These are phyloP conservation scores for Cossypha polioptera DNA, from an alignment of 2,797 vertebrate genomes.

Conservation along the genomic window DNA sequence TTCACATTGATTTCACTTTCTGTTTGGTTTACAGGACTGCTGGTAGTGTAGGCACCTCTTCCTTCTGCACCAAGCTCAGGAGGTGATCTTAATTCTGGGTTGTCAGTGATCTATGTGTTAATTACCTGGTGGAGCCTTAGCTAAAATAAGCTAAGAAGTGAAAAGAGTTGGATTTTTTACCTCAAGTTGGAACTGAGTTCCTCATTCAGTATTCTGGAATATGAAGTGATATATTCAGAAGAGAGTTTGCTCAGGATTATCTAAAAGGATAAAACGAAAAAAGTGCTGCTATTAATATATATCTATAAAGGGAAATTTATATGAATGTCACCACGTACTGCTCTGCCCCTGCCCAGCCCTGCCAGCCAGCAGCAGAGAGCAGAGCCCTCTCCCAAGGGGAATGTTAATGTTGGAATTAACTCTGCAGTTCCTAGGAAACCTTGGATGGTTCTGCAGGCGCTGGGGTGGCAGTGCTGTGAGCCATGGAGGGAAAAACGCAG, in stretches of 20 bases:
- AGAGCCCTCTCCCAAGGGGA: not conserved
- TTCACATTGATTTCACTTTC: slow-evolving; percentile 34
- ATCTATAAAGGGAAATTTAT: not conserved
- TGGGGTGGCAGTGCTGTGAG: not conserved
- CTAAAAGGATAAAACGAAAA: not conserved
- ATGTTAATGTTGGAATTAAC: not conserved
- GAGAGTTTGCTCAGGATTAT: not conserved
- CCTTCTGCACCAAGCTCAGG: not conserved
- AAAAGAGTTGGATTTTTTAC: not conserved
- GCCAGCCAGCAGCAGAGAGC: not conserved
- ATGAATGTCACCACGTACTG: not conserved
- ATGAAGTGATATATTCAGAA: not conserved
- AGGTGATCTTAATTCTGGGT: not conserved
- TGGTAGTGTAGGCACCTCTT: not conserved
- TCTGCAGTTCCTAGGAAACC: not conserved
- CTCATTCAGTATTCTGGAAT: not conserved
- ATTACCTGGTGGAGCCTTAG: not conserved
- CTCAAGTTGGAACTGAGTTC: not conserved
- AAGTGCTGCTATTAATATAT: not conserved
- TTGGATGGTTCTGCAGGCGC: not conserved
- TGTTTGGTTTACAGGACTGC: not conserved
- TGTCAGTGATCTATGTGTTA: not conserved
- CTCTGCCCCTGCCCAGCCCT: not conserved
- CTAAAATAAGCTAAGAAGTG: not conserved
- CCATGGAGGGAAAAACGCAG: accelerated